Conservation (phyloP, 2,113 vertebrate genomes). For the Lutjanus erythropterus region DNA sequence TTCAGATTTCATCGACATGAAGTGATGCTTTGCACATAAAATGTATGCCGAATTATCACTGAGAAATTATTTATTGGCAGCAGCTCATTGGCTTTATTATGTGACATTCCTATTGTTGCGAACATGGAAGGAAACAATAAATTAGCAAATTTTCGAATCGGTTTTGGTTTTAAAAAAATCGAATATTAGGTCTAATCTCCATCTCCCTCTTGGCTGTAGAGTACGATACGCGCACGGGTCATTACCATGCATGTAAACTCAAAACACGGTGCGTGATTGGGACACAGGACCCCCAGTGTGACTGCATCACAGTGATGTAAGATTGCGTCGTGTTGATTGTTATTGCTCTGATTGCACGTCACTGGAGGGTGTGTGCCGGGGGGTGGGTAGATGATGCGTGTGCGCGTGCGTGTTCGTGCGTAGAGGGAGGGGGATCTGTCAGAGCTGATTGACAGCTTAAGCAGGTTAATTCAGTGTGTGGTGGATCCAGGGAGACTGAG, state of each 20-base stretch:
- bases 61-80: rapidly evolving
- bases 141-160: background rate
- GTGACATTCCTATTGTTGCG: rapidly evolving
- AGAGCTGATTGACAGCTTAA: constrained; percentile 65
- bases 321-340: constrained; percentile 31
- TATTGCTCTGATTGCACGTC: constrained; percentile 45
- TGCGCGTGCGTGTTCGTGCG: background rate
- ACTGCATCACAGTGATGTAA: constrained; percentile 50
- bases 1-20: background rate
- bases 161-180: background rate
- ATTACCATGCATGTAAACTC: background rate
- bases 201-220: background rate
- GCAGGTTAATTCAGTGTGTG: constrained; percentile 72
- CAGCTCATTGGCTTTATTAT: rapidly evolving
- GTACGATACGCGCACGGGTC: constrained; percentile 22
- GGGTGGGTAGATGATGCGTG: background rate
- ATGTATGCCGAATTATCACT: background rate
- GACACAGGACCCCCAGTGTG: constrained; percentile 7
- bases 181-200: constrained; percentile 34
- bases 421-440: constrained; percentile 19
- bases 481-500: constrained; percentile 49
- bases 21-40: background rate
- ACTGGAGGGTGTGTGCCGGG: background rate
- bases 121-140: background rate
- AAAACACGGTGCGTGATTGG: background rate